phyloP scores from a whole-genome alignment of 2,797 vertebrate genomes.

The Pristis pectinata region DNA sequence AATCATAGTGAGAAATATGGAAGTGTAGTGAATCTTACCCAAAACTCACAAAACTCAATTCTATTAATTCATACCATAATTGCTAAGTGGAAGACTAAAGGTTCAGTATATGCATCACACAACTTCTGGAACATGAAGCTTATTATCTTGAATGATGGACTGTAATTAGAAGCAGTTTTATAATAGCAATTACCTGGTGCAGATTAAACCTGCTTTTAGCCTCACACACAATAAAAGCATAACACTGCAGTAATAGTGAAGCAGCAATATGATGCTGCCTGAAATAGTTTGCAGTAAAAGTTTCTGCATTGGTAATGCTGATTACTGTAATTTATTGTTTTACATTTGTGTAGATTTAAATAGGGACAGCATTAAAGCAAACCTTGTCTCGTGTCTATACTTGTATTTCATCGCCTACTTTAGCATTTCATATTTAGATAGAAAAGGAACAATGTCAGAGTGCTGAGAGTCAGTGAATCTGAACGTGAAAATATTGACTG shows the following conservation, averaged over 20 bases:
- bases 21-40: background rate
- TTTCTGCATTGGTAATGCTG: constrained; percentile 14
- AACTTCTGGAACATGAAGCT: constrained; percentile 1
- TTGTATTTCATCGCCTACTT: background rate
- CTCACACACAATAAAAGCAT: background rate
- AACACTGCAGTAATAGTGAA: constrained; percentile 5
- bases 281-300: background rate
- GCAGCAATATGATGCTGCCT: constrained; percentile 9
- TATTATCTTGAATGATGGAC: constrained; percentile 26
- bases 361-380: background rate
- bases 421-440: background rate
- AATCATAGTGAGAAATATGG: background rate
- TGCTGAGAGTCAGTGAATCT: constrained; percentile 21
- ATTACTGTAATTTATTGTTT: constrained; percentile 35
- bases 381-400: background rate
- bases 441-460: background rate
- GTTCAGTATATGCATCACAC: background rate
- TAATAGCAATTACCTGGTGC: constrained; percentile 30
- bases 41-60: background rate
- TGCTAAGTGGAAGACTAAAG: background rate
- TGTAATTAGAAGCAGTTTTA: constrained; percentile 24
- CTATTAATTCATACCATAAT: background rate
- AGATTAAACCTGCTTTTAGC: constrained; percentile 14
- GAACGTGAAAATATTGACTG: constrained; percentile 35
- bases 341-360: background rate